Evolutionary conservation across 2,797 vertebrate genomes (phyloP), one percentile per base, ranked within the genome.

Genomic region (Emydoidea blandingii): DNA sequence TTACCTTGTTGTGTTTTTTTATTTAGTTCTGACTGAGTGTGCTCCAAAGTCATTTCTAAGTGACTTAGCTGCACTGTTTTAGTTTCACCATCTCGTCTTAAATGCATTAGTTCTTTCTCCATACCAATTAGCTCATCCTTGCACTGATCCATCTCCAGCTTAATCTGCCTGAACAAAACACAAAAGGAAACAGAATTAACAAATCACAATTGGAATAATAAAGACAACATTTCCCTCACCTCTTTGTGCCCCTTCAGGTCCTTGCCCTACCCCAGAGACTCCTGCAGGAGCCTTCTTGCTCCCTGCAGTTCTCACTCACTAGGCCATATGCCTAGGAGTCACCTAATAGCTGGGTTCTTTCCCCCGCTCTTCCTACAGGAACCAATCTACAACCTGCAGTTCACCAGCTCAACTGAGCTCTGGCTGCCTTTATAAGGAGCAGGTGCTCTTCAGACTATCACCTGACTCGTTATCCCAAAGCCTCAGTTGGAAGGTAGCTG

Each of bases 21-120:
- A 83, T 98, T 98, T 93, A 99, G 87, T 93, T 99, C 97, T 96
- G 94, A 97, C 96, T 98, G 99, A 94, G 98, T 99, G 96, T 99
- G 98, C 97, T 99, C 98, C 96, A 99, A 98, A 97, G 98, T 98
- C 97, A 98, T 98, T 96, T 99, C 98, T 98, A 99, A 97, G 81
- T 99, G 98, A 90, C 93, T 98, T 25, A 99, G 98, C 89, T 98
- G 98, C 9, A 98, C 97, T 23, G 98, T 97, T 97, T 99, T 99
- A 54, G 97, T 98, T 98, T 99, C 98, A 44, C 98, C 98, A 96
- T 99, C 99, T 57, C 89, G 95, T 41, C 98, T 98, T 57, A 99
- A 97, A 49, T 98, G 98, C 89, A 98, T 95, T 90, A 98, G 85
- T 91, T 98, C 98, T 97, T 97, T 98, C 96, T 99, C 99, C 98